Conservation (phyloP, 2,113 vertebrate species). For the Bubo scandiacus region DNA sequence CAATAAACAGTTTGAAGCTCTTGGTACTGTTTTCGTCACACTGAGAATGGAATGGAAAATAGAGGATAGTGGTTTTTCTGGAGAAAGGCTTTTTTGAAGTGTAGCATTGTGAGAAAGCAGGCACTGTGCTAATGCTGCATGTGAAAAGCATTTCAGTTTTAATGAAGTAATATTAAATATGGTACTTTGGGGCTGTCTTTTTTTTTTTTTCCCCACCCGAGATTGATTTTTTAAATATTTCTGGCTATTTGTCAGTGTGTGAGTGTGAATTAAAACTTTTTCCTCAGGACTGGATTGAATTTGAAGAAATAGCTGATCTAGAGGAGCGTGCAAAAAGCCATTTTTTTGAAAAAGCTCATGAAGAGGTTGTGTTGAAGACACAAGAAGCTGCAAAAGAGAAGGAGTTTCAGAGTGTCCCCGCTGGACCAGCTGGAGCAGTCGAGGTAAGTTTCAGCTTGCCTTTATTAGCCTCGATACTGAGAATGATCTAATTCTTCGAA, state of each 20-base stretch:
- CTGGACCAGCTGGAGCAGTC: conserved; percentile 90
- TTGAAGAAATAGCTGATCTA: conserved; percentile 97
- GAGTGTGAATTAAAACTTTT: neutral
- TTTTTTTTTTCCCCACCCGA: neutral
- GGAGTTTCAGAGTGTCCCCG: conserved; percentile 92
- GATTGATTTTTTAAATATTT: neutral
- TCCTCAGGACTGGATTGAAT: conserved; percentile 96
- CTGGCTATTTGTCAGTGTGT: neutral
- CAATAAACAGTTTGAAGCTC: neutral
- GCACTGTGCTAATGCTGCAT: neutral
- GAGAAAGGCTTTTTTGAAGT: neutral
- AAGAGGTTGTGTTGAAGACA: conserved; percentile 95
- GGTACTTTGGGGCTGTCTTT: neutral
- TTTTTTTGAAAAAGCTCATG: conserved; percentile 97
- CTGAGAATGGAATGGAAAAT: neutral
- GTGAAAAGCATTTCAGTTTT: neutral
- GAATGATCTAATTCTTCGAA: neutral
- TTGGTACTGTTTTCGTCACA: neutral
- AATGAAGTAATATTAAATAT: neutral
- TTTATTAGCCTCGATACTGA: neutral
- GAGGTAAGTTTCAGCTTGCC: conserved; percentile 76
- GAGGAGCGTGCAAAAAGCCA: conserved; percentile 97
- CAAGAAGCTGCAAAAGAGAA: conserved; percentile 96
- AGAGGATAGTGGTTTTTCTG: neutral
- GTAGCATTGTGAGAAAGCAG: neutral